Conservation (phyloP, 2,888 invertebrate genomes). For the Caenorhabditis afra region DNA sequence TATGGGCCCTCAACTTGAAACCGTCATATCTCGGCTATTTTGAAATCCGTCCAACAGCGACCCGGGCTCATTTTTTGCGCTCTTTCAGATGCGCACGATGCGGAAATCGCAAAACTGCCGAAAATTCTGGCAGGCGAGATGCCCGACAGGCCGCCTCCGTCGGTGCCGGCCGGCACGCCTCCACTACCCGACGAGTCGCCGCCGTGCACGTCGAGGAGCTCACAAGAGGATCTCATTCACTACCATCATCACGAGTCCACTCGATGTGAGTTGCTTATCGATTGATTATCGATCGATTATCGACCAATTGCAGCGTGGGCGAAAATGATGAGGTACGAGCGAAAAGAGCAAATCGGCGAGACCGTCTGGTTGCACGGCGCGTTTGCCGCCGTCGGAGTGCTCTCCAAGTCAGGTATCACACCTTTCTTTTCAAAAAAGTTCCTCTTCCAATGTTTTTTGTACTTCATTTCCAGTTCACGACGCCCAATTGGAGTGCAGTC, state of each 20-base stretch:
- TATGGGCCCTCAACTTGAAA: too few species aligned
- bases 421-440: background rate
- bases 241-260: slow-evolving; percentile 52
- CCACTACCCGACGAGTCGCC: slow-evolving; percentile 67
- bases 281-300: background rate
- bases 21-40: too few species aligned
- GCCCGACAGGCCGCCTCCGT: slow-evolving; percentile 64
- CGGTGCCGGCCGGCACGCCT: slow-evolving; percentile 61
- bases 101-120: slow-evolving; percentile 50
- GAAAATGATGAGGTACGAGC: slow-evolving; percentile 76
- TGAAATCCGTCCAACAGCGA: too few species aligned
- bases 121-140: slow-evolving; percentile 54
- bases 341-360: slow-evolving; percentile 78
- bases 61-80: too few species aligned
- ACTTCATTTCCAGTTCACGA: slow-evolving; percentile 71
- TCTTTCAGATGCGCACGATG: slow-evolving; percentile 51
- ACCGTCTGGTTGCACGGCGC: slow-evolving; percentile 74
- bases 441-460: background rate
- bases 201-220: slow-evolving; percentile 60
- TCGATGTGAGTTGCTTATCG: slow-evolving; percentile 48
- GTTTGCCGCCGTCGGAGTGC: slow-evolving; percentile 72
- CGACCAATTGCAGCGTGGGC: slow-evolving; percentile 75
- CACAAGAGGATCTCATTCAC: slow-evolving; percentile 60
- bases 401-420: slow-evolving; percentile 55
- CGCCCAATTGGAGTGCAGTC: slow-evolving; percentile 75